phyloP scores from a whole-genome alignment of 2,888 invertebrate species.

The Drosophila basisetae region DNA sequence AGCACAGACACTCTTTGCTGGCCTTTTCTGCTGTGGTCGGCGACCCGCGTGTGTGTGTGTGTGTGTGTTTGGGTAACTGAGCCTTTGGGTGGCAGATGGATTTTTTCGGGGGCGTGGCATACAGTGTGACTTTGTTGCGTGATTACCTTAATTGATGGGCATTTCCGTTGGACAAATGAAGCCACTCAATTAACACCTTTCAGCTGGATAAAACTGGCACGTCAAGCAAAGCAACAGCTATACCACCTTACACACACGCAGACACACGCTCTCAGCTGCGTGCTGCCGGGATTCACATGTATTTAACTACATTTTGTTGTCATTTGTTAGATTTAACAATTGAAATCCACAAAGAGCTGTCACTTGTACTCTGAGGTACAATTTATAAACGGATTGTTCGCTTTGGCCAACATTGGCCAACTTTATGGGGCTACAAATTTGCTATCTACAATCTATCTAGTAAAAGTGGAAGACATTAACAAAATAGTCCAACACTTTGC shows the following conservation, averaged over 20 bases:
- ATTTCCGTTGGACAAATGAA: slow-evolving; percentile 79
- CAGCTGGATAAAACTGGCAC: slow-evolving; percentile 74
- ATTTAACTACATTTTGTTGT: slow-evolving; percentile 25
- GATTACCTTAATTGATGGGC: slow-evolving; percentile 81
- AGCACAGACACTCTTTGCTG: slow-evolving; percentile 22
- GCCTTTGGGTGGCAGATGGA: slow-evolving; percentile 3
- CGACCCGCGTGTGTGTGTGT: not conserved
- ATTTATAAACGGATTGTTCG: not conserved
- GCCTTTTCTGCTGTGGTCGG: slow-evolving; percentile 16
- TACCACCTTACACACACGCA: slow-evolving; percentile 6
- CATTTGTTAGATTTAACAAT: slow-evolving; percentile 24
- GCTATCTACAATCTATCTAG: no score
- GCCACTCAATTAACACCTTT: slow-evolving; percentile 82
- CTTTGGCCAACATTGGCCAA: not conserved
- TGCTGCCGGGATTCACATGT: slow-evolving; percentile 19
- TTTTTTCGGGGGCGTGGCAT: slow-evolving; percentile 61
- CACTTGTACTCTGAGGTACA: not conserved
- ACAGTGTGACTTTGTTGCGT: slow-evolving; percentile 79
- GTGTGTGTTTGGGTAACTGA: not conserved
- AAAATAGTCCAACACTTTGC: not conserved
- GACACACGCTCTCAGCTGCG: slow-evolving; percentile 1
- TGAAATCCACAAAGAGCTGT: slow-evolving; percentile 11
- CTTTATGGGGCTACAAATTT: not conserved
- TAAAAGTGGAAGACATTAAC: not conserved
- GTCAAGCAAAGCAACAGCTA: slow-evolving; percentile 48